Conservation (phyloP, 2,797 vertebrate genomes). For the Streptopelia turtur region DNA sequence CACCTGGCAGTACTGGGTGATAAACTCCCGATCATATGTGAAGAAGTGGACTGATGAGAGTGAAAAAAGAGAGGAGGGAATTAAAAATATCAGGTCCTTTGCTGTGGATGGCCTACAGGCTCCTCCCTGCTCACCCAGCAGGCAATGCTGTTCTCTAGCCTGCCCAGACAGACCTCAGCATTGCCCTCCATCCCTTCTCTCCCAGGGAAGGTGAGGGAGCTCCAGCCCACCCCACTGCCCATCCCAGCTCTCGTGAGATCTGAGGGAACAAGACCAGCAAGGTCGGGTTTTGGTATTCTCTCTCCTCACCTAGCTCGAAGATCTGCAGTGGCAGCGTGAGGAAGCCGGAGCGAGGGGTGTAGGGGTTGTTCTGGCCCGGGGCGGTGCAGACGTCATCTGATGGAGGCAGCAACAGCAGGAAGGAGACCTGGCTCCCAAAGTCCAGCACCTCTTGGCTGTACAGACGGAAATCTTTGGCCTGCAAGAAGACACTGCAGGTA, state of each 20-base stretch:
- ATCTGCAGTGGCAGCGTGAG: constrained; percentile 90
- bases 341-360: constrained; percentile 86
- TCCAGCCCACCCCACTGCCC: background rate
- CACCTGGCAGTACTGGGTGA: constrained; percentile 88
- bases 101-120: background rate
- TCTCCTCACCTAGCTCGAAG: constrained; percentile 89
- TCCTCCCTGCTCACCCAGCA: background rate
- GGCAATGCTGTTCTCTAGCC: background rate
- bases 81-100: background rate
- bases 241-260: background rate
- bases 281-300: background rate
- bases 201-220: background rate
- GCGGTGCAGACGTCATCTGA: constrained; percentile 91
- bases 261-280: background rate
- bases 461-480: constrained; percentile 91
- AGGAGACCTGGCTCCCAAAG: constrained; percentile 89
- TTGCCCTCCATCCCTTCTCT: background rate
- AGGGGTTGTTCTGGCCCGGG: constrained; percentile 90
- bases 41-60: constrained; percentile 86
- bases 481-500: background rate
- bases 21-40: constrained; percentile 86
- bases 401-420: constrained; percentile 89
- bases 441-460: constrained; percentile 92
- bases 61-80: background rate
- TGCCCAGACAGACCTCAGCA: background rate